Conservation (phyloP, 1,140 invertebrate genomes). For the Cydia strobilella region DNA sequence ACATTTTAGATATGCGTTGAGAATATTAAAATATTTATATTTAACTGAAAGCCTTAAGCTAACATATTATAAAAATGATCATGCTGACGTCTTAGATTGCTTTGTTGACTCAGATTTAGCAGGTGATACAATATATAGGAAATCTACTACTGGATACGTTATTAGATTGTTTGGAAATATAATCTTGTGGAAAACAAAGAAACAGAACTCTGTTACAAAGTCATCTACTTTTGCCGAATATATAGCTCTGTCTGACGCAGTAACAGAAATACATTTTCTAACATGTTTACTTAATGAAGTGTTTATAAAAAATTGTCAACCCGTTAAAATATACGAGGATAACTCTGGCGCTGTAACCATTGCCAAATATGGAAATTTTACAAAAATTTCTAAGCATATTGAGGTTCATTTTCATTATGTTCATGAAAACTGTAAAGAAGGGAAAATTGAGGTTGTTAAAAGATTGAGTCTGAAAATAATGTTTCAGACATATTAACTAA, state of each 20-base stretch:
- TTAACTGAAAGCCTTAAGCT: constrained; percentile 60
- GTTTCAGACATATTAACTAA: neutral
- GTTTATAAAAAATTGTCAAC: constrained; percentile 43
- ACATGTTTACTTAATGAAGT: constrained; percentile 47
- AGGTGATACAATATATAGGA: too few relatives aligned
- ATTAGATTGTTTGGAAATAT: too few relatives aligned
- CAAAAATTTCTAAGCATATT: too few relatives aligned
- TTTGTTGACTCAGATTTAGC: too few relatives aligned
- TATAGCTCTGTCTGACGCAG: constrained; percentile 46
- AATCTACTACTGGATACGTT: too few relatives aligned
- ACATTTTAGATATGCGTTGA: constrained; percentile 64
- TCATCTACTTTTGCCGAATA: too few relatives aligned
- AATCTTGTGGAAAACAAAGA: constrained; percentile 54
- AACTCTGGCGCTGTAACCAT: constrained; percentile 56
- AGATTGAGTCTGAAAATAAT: constrained; percentile 33
- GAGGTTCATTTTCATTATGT: too few relatives aligned
- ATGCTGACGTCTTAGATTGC: too few relatives aligned
- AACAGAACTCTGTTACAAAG: constrained; percentile 55
- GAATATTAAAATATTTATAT: constrained; percentile 58
- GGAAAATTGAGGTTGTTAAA: constrained; percentile 42
- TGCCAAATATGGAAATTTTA: too few relatives aligned
- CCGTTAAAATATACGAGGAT: constrained; percentile 52
- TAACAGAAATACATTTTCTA: constrained; percentile 48
- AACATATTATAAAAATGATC: constrained; percentile 50
- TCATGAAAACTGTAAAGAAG: constrained; percentile 49